phyloP scores from a whole-genome alignment of 1,140 invertebrate species.

The Cydia strobilella region DNA sequence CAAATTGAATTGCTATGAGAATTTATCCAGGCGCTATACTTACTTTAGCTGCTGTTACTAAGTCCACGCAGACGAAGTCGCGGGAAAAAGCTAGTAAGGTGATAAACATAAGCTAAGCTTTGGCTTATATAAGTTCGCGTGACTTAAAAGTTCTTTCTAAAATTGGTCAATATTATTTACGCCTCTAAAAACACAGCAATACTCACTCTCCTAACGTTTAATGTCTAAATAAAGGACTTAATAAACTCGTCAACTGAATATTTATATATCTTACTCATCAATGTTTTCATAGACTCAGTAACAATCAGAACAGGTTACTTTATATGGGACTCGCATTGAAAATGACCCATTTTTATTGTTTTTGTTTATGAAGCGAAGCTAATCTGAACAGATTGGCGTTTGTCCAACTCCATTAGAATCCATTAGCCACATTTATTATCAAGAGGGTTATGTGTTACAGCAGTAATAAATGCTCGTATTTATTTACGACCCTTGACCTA shows the following conservation, averaged over 20 bases:
- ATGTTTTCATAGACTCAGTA: background rate
- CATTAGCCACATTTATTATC: conserved; percentile 10
- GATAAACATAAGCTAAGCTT: too few species aligned
- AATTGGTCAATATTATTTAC: too few species aligned
- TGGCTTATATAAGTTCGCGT: too few species aligned
- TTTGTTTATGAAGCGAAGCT: background rate
- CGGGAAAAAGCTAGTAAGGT: too few species aligned
- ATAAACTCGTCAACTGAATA: background rate
- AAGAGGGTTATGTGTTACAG: conserved; percentile 4
- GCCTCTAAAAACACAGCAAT: too few species aligned
- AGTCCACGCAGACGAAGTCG: too few species aligned
- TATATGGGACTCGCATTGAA: background rate
- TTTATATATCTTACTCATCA: background rate
- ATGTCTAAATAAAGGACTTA: background rate
- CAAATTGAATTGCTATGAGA: too few species aligned
- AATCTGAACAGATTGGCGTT: background rate
- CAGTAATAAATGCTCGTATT: background rate
- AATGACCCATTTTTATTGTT: background rate
- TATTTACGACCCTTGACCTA: background rate
- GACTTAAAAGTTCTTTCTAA: too few species aligned
- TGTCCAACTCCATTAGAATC: background rate
- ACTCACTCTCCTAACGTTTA: background rate
- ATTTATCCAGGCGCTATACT: too few species aligned
- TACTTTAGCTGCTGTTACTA: too few species aligned
- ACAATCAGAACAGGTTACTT: background rate